phyloP scores from a whole-genome alignment of 2,888 invertebrate species.

The Alentia gelatinosa region DNA sequence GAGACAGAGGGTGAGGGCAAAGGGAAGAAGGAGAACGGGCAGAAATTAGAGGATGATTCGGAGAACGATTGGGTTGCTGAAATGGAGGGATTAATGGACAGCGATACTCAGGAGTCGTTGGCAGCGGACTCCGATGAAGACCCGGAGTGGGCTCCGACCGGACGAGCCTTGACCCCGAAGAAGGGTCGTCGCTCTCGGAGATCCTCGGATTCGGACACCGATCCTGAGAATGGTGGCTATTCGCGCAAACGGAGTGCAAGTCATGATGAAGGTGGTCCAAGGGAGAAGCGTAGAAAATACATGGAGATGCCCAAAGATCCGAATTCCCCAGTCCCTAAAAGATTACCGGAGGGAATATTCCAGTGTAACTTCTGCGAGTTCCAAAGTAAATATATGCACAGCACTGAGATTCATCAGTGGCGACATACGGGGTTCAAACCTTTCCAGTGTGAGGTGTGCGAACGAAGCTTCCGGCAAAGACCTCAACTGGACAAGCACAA shows the following conservation, averaged over 20 bases:
- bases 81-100: neutral
- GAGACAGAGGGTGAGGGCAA: neutral
- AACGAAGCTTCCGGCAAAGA: neutral
- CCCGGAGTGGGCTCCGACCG: conserved; percentile 6
- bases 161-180: neutral
- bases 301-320: neutral
- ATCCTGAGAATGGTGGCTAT: neutral
- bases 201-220: neutral
- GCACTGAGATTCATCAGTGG: neutral
- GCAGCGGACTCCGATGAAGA: conserved; percentile 11
- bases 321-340: neutral
- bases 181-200: neutral
- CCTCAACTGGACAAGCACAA: neutral
- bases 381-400: conserved; percentile 1
- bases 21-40: neutral
- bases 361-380: conserved; percentile 27
- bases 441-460: neutral
- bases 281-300: neutral
- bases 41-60: neutral
- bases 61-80: neutral
- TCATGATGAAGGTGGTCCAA: neutral
- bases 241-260: neutral
- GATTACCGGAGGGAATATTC: neutral
- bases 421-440: conserved; percentile 15
- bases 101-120: neutral